Evolutionary conservation across 2,113 vertebrate genomes (phyloP).

Genomic region (Periophthalmodon schlosseri): DNA sequence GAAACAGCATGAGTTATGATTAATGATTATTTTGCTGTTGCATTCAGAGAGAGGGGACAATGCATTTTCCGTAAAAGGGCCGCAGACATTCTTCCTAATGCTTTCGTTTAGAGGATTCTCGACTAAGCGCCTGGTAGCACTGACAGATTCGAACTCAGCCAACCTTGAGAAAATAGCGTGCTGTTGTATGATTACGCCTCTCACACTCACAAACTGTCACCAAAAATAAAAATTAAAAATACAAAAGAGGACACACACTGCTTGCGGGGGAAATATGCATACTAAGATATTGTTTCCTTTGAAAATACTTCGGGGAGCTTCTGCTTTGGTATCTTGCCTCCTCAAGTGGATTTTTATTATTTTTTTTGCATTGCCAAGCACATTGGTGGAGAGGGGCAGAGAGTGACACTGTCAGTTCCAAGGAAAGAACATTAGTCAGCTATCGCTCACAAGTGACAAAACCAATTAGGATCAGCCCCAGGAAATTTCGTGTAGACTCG

Average conservation of each 20-base stretch:
- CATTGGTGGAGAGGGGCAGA: conserved; percentile 44
- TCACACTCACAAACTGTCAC: conserved; percentile 70
- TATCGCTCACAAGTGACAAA: conserved; percentile 70
- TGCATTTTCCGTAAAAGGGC: conserved; percentile 39
- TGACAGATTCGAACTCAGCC: conserved; percentile 58
- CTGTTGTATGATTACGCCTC: conserved; percentile 68
- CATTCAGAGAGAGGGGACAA: conserved; percentile 51
- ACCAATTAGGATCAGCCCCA: conserved; percentile 51
- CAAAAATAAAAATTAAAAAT: conserved; percentile 52
- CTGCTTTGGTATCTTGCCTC: conserved; percentile 55
- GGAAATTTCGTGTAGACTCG: conserved; percentile 56
- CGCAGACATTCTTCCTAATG: conserved; percentile 37
- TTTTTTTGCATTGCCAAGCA: conserved; percentile 55
- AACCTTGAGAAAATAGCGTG: conserved; percentile 64
- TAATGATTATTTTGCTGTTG: conserved; percentile 57
- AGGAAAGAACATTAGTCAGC: conserved; percentile 63
- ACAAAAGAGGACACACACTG: conserved; percentile 62
- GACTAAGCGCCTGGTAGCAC: conserved; percentile 51
- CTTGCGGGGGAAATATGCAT: conserved; percentile 70
- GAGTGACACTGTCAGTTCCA: conserved; percentile 61
- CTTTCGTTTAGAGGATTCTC: conserved; percentile 51
- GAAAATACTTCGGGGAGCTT: conserved; percentile 65
- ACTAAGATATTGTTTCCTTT: conserved; percentile 71
- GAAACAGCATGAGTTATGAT: conserved; percentile 54
- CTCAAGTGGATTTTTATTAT: conserved; percentile 36